These are phyloP conservation scores for Aplysia californica DNA, from an alignment of 1,140 invertebrate genomes.

Conservation along the genomic window DNA sequence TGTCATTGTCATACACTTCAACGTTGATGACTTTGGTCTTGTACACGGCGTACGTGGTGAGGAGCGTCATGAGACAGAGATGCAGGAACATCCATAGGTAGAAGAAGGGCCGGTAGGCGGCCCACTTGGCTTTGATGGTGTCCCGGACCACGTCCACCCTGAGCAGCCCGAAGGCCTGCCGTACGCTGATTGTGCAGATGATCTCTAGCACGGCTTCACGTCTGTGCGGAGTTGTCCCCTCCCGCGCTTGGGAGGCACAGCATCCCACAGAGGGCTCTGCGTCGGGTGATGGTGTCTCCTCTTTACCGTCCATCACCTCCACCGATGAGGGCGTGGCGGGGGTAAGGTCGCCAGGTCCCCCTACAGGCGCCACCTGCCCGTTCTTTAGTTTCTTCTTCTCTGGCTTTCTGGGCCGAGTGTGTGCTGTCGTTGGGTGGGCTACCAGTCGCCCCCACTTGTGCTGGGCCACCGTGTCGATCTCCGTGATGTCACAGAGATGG, in stretches of 20 bases:
- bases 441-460: conserved; percentile 1
- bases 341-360: not conserved
- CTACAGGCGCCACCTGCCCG: not conserved
- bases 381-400: conserved; percentile 22
- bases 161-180: conserved; percentile 37
- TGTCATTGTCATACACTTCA: not conserved
- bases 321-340: not conserved
- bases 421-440: not conserved
- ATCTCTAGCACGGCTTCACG: conserved; percentile 36
- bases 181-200: conserved; percentile 36
- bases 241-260: not conserved
- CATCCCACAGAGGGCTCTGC: not conserved
- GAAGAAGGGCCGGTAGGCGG: conserved; percentile 31
- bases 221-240: not conserved
- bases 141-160: conserved; percentile 28
- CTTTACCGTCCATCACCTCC: not conserved
- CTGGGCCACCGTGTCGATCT: conserved; percentile 42
- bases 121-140: conserved; percentile 46
- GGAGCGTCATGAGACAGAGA: conserved; percentile 32
- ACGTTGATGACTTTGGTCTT: conserved; percentile 9
- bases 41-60: conserved; percentile 39
- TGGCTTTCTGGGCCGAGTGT: conserved; percentile 8
- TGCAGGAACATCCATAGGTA: conserved; percentile 37
- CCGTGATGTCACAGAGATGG: conserved; percentile 45
- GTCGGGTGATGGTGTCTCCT: not conserved